These are phyloP conservation scores for Macropus fuliginosus DNA, from an alignment of 2,797 vertebrate species.

Conservation along the genomic window DNA sequence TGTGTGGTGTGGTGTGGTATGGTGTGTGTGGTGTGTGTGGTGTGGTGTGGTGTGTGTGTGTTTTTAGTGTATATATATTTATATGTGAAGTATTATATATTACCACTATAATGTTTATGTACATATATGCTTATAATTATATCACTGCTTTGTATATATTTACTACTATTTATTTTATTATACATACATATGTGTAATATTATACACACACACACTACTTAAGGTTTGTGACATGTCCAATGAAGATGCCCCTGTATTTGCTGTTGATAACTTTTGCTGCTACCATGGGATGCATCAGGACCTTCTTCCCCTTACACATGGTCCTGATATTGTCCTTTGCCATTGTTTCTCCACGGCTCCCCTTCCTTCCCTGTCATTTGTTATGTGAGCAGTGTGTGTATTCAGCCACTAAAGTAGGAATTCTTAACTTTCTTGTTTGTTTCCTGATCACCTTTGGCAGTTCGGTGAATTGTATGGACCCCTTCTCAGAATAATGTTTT, in stretches of 20 bases:
- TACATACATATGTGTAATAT: neutral
- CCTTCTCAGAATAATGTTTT: neutral
- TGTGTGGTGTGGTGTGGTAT: too few species aligned
- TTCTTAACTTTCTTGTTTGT: neutral
- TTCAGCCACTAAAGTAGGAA: neutral
- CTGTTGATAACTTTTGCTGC: neutral
- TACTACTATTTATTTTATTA: neutral
- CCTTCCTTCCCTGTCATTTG: neutral
- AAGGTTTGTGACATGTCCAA: neutral
- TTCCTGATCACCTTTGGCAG: neutral
- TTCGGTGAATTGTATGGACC: neutral
- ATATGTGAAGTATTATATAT: too few species aligned
- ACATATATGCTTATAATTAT: neutral
- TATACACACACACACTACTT: neutral
- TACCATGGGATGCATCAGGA: neutral
- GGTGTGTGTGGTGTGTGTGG: too few species aligned
- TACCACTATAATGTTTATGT: neutral
- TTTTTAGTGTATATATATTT: too few species aligned
- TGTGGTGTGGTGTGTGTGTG: too few species aligned
- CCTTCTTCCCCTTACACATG: neutral
- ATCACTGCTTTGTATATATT: neutral
- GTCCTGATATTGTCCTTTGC: neutral
- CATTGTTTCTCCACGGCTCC: neutral
- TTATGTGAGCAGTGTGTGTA: neutral
- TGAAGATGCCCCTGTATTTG: neutral